Evolutionary conservation across 2,888 invertebrate genomes (phyloP), one percentile per base, ranked within the genome.

Genomic region (Leptopilina drosophilae): DNA sequence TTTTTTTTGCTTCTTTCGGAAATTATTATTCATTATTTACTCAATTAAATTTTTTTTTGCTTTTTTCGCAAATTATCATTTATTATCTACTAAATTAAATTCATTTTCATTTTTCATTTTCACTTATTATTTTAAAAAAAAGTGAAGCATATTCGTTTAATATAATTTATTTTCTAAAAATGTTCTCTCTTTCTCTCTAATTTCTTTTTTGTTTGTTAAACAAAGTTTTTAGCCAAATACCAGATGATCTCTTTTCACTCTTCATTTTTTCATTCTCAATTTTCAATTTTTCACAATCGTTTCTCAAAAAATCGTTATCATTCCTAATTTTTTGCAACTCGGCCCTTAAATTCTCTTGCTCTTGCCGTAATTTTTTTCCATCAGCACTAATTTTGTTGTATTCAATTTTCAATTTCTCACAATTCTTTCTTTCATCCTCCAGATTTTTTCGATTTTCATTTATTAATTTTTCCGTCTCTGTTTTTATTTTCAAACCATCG

Each of bases 261-360:
- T 59, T 14, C n/a, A 15, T 7, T 59, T 59, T 59, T 15, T 14
- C 59, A 59, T 12, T 59, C n/a, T 59, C 59, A 7, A n/a, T 56
- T 69, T 64, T 79, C 66, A 82, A 76, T 65, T 77, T 78, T 46
- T 65, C 76, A 5, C 79, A 64, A 11, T 65, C 78, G n/a, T 40
- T 12, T 64, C 78, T 82, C 33, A 81, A 75, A 7, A 73, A 77
- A 26, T 65, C 40, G 7, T 76, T 20, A 73, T 83, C 80, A 46
- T 75, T 77, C 42, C 46, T 73, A 12, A 49, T 77, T 64, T 76
- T 82, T 42, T 77, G 75, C 76, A 84, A 82, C 59, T 85, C 82
- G 8, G 49, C 49, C 49, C 53, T 80, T 56, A 79, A 77, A 26
- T 79, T 77, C 49, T 82, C 80, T 1, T 83, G 67, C 59, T 81